Evolutionary conservation across 2,888 invertebrate species (phyloP).

Genomic region (Hymenopus coronatus): DNA sequence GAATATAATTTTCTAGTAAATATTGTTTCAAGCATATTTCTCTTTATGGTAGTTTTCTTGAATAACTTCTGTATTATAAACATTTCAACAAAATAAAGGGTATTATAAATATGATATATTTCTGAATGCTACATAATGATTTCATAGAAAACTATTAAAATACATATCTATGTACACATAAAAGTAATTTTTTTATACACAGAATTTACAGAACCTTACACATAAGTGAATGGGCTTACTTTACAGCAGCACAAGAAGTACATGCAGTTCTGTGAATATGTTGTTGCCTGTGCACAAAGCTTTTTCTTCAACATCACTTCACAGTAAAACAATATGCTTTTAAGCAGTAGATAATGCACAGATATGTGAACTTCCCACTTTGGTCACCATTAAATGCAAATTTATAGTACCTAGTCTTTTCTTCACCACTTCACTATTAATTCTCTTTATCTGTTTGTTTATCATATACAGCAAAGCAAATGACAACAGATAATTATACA

Average conservation of each 20-base stretch:
- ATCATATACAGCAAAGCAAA: background rate
- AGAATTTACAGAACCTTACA: background rate
- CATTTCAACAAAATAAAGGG: background rate
- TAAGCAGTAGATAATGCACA: background rate
- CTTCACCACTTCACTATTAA: background rate
- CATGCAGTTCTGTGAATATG: background rate
- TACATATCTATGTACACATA: background rate
- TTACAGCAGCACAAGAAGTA: background rate
- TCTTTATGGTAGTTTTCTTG: background rate
- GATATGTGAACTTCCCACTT: background rate
- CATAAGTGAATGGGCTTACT: background rate
- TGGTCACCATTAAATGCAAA: background rate
- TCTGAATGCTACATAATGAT: background rate
- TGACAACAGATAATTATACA: background rate
- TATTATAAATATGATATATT: background rate
- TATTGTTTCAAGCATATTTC: background rate
- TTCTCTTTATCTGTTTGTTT: background rate
- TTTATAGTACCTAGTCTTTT: background rate
- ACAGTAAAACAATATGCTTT: background rate
- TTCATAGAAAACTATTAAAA: background rate
- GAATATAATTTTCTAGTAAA: too few relatives aligned
- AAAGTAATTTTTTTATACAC: background rate
- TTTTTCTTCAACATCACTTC: background rate
- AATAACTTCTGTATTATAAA: background rate
- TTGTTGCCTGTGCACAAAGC: background rate